Base-by-base conservation (phyloP, 92 coral and sea anemone species). In the Porites divaricata region DNA sequence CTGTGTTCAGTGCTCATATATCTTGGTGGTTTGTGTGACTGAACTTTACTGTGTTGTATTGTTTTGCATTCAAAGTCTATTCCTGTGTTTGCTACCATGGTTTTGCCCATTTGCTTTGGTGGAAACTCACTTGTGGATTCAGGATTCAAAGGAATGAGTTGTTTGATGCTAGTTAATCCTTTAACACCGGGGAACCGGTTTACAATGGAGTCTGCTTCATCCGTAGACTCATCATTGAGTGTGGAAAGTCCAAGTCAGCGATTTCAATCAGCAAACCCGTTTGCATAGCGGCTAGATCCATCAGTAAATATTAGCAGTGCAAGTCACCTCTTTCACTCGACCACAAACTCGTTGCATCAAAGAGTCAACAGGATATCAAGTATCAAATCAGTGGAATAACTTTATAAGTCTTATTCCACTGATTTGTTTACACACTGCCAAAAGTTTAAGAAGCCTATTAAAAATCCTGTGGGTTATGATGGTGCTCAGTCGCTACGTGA, bases 51-150 rank as follows among this genome's bases (percentile, higher is more conserved):
- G 41, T 28, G 2, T 28, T 28, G 41, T 2, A 26, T 26, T 26
- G 2, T 26, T 26, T 26, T 26, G 1, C 41, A 28, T 28, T 28
- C 41, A 28, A 28, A 28, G 5, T 28, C 41, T 28, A 26, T 26
- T 26, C 28, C 28, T 26, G 28, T 1, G 1, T 53, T 45, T 72
- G 76, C 66, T 75, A 0, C 8, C 67, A 67, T 75, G 79, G 79
- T 53, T 57, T 75, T 16, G 67, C 50, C 66, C 48, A 21, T 57
- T 75, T 54, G 16, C 79, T 21, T 54, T 75, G 67, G 66, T 50
- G 79, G 67, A 54, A 75, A 54, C 79, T 75, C 79, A 75, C 4
- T 22, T 23, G 17, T 21, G 66, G 79, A 75, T 56, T 56, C 67
- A 54, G 66, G 65, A 75, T 54, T 54, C 19, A 75, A 75, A 75